Percentiles rank a stretch among this genome's conserved stretches.
phyloP scores from a whole-genome alignment of 2,888 invertebrate species.

The Tenthredo distinguenda region DNA sequence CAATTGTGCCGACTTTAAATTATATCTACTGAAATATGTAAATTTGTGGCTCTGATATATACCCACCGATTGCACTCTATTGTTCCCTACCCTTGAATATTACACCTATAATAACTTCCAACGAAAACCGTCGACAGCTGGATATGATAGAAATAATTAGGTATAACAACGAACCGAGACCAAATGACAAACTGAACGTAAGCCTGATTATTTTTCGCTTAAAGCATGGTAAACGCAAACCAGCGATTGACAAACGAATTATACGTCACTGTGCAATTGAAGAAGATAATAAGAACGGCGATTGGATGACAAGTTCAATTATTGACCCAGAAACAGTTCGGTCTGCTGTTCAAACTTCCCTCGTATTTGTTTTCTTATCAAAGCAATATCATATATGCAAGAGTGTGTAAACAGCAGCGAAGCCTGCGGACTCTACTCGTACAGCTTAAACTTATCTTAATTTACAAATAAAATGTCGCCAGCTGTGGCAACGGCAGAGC shows the following conservation, averaged over 20 bases:
- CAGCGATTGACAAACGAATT: background rate
- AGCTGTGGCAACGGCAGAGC: slow-evolving; percentile 51
- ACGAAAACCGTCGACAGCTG: background rate
- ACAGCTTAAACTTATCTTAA: slow-evolving; percentile 28
- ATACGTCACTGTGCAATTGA: background rate
- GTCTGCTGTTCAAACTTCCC: background rate
- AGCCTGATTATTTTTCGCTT: background rate
- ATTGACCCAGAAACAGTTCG: slow-evolving; percentile 9
- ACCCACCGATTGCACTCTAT: slow-evolving; percentile 19
- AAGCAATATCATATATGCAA: background rate
- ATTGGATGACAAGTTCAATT: background rate
- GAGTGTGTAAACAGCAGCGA: background rate
- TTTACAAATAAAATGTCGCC: background rate
- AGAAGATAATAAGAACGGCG: background rate
- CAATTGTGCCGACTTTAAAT: slow-evolving; percentile 39
- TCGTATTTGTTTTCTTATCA: slow-evolving; percentile 30
- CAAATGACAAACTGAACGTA: background rate
- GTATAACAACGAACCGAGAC: background rate
- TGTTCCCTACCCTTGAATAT: background rate
- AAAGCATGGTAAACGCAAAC: background rate
- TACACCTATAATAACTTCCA: background rate
- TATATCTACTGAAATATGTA: slow-evolving; percentile 36
- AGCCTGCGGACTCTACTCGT: slow-evolving; percentile 1
- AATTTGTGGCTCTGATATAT: slow-evolving; percentile 24
- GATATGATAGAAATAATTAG: background rate